Evolutionary conservation across 30 jellyfish, hydroid and myxozoan species (phyloP), one percentile per base, ranked within the genome.

Genomic region (Aurelia aurita): DNA sequence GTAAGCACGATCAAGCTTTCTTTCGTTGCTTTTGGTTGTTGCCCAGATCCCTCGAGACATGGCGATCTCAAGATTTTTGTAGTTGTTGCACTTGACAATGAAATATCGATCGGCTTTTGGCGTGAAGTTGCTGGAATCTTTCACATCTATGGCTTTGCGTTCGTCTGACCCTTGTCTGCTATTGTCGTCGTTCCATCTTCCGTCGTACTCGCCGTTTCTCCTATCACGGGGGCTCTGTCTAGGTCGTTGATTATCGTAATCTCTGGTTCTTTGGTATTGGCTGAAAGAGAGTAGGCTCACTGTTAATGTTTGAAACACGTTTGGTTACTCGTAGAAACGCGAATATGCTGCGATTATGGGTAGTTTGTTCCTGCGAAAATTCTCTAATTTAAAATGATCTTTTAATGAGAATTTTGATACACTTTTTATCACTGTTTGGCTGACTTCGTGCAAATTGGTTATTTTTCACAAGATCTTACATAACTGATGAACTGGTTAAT

Each of bases 11-110:
- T 87, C 87, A 29, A 93, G 84, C 61, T 84, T 81, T 74, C 72
- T 81, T 58, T 93, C 98, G 74, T 93, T 93, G 72, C 96, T 89
- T 71, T 83, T 93, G 39, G 98, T 93, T 22, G 98, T 93, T 27
- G 98, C 98, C 98, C 98, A 93, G 57, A 93, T 93, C 69, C 92
- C 91, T 44, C 97, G 79, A 2, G 91, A 84, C 87, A 93, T 87
- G 47, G 98, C 91, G 66, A 93, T 93, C 11, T 80, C 90, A 79
- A 93, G 80, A 59, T 93, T 93, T 49, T 87, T 87, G 69, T 93
- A 96, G 91, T 93, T 87, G 75, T 93, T 93, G 71, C 98, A 93
- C 43, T 93, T 93, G 64, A 93, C 85, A 31, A 93, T 93, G 82
- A 93, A 93, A 68, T 82, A 93, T 49, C 90, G 96, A 44, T 75